Percentiles rank a stretch among this genome's conserved stretches.
phyloP scores from a whole-genome alignment of 2,888 invertebrate species.

The Leptinotarsa haldemani region DNA sequence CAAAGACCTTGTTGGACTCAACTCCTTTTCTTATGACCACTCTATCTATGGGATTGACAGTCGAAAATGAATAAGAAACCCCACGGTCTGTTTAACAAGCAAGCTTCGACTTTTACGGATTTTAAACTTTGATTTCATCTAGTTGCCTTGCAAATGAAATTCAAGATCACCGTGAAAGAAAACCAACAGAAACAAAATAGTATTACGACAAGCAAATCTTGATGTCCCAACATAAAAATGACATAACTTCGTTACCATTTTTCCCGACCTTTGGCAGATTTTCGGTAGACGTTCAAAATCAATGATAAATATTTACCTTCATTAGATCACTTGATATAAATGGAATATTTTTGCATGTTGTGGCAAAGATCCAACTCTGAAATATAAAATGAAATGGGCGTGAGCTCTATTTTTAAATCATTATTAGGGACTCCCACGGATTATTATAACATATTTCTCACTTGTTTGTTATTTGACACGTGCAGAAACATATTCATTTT shows the following conservation, averaged over 20 bases:
- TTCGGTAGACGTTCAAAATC: background rate
- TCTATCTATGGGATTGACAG: too few species aligned
- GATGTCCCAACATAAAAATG: background rate
- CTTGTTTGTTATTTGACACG: slow-evolving; percentile 10
- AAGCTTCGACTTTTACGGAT: too few species aligned
- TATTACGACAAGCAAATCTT: background rate
- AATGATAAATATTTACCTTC: slow-evolving; percentile 2
- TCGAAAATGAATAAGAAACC: too few species aligned
- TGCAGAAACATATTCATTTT: background rate
- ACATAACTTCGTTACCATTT: background rate
- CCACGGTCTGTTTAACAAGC: too few species aligned
- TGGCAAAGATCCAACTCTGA: slow-evolving; percentile 15
- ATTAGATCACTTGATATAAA: slow-evolving; percentile 15
- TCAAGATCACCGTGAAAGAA: too few species aligned
- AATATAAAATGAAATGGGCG: slow-evolving; percentile 12
- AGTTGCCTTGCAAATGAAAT: too few species aligned
- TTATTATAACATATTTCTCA: slow-evolving; percentile 5
- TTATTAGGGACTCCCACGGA: slow-evolving; percentile 8
- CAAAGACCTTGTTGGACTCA: too few species aligned
- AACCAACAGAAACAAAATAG: background rate
- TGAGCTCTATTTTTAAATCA: slow-evolving; percentile 14
- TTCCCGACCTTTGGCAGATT: slow-evolving; percentile 3
- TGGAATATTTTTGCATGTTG: slow-evolving; percentile 2
- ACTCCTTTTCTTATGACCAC: too few species aligned
- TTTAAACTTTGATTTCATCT: too few species aligned